phyloP scores from a whole-genome alignment of 2,113 vertebrate genomes.

The Protomyctophum bolini region DNA sequence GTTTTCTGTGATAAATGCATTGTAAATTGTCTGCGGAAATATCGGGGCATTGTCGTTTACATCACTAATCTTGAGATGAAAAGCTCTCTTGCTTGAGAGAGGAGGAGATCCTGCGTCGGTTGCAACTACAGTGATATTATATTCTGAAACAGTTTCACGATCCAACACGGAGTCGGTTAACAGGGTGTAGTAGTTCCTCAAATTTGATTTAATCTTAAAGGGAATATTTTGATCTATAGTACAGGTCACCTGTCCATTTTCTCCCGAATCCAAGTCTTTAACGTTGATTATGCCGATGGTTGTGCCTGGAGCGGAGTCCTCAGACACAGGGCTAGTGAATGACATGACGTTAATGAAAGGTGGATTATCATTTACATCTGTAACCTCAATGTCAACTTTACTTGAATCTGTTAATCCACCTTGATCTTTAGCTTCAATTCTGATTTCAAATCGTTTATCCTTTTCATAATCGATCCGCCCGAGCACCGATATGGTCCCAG shows the following conservation, averaged over 20 bases:
- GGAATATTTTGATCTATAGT: constrained; percentile 4
- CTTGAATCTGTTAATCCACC: constrained; percentile 16
- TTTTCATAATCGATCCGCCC: constrained; percentile 17
- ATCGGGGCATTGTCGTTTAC: constrained; percentile 37
- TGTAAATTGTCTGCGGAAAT: constrained; percentile 14
- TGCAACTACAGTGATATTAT: not conserved
- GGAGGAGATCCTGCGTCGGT: constrained; percentile 2
- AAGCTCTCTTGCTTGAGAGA: not conserved
- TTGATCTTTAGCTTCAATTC: constrained; percentile 24
- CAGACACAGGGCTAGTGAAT: constrained; percentile 1
- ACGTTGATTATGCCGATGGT: constrained; percentile 6
- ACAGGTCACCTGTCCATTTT: constrained; percentile 10
- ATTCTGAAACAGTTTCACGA: constrained; percentile 5
- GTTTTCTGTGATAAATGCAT: constrained; percentile 27
- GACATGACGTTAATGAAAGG: constrained; percentile 12
- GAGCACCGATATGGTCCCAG: not conserved
- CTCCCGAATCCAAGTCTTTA: constrained; percentile 2
- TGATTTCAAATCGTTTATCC: constrained; percentile 6
- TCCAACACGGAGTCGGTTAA: constrained; percentile 3
- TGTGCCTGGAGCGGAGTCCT: not conserved
- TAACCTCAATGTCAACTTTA: constrained; percentile 12
- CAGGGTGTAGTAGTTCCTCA: constrained; percentile 10
- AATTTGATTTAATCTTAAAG: constrained; percentile 11
- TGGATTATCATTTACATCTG: constrained; percentile 8
- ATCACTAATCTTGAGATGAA: constrained; percentile 17